Evolutionary conservation across 2,888 invertebrate species (phyloP), one percentile per base, ranked within the genome.

Genomic region (Caenorhabditis wallacei): DNA sequence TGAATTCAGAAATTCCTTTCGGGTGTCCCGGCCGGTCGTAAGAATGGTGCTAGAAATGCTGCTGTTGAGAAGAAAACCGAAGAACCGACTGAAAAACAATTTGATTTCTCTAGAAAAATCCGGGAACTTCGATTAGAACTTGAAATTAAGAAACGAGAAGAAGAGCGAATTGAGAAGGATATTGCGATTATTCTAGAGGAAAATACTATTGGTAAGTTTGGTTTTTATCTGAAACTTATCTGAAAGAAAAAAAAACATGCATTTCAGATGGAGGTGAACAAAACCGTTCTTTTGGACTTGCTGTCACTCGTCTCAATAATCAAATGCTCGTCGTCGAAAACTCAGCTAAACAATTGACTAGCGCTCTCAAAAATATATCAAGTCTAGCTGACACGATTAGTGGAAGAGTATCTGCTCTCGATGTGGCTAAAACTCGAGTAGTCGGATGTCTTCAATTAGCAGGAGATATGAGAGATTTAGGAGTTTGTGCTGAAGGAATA

Each of bases 381-480:
- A 80, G 70, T 4, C 69, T 91, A 13, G 91, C 91, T 1, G 90
- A 90, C 40, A 88, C 87, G 26, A 91, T 91, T 54, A 90, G 90
- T 53, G 96, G 96, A 90, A 96, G 96, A 92, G 98, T 98, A 18
- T 94, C 97, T 11, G 95, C 96, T 79, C 93, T 99, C 54, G 98
- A 99, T 93, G 93, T 95, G 72, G 97, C 97, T 0, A 95, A 97
- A 95, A 95, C 95, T 86, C 94, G 96, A 76, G 98, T 98, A 0
- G 96, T 96, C 2, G 96, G 97, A 89, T 97, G 97, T 91, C 96
- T 98, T 92, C 95, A 95, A 88, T 94, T 98, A 78, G 97, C 98
- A 0, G 96, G 97, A 90, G 91, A 91, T 70, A 87, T 91, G 78
- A 79, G 88, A 26, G 91, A 91, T 82, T 79, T 91, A 22, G 85